Evolutionary conservation across 2,888 invertebrate species (phyloP), one percentile per base, ranked within the genome.

Genomic region (Pammene fasciana): DNA sequence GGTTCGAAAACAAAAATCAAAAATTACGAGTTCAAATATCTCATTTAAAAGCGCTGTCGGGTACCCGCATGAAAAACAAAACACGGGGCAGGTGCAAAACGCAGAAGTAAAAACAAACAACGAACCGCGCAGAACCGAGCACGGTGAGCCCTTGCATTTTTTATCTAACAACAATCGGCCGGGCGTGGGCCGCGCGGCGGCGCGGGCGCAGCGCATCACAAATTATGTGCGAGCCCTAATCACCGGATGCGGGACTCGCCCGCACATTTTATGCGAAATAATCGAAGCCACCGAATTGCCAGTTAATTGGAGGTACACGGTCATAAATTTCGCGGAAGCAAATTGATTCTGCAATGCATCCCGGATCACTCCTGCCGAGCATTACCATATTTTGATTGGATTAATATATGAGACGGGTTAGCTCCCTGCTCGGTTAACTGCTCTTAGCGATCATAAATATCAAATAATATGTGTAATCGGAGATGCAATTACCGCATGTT

Each of bases 201-300:
- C 85, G 84, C 88, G 85, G 85, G 87, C 87, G 88, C 90, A 90
- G 87, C 87, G 88, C 90, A 90, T 90, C 89, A 86, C 90, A 88
- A 90, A 90, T 92, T 90, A 90, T 90, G 86, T 85, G 80, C 81
- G 82, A 82, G 84, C 81, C 86, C 83, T 91, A 92, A 92, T 91
- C 88, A 87, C 92, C 92, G 92, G 92, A 92, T 92, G 92, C 92
- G 91, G 91, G 92, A 89, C 89, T 87, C 89, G 87, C 88, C 90
- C 89, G 88, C 87, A 87, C 89, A 85, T 90, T 89, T 88, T 87
- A 88, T 85, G 90, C 91, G 86, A 90, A 91, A 91, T 90, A 88
- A 91, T 90, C 90, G 89, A 88, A 90, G 90, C 91, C 90, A 90
- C 91, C 90, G 92, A 91, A 92, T 92, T 88, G 89, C 86, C 90